These are phyloP conservation scores for Mastigias papua DNA, from an alignment of 30 jellyfish, hydroid and myxozoan species.

Conservation along the genomic window DNA sequence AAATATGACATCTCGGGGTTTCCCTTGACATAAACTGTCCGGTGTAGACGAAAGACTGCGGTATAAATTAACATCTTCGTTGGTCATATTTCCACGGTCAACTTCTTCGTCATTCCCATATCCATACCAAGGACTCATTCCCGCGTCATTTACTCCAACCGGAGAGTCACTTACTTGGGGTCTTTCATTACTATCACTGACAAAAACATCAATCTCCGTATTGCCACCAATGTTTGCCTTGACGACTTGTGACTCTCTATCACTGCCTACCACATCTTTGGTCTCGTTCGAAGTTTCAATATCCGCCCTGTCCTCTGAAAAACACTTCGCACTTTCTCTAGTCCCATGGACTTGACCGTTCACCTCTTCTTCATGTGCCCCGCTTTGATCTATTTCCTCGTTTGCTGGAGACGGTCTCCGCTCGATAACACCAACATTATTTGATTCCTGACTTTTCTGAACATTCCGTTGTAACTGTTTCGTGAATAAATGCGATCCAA, in stretches of 20 bases:
- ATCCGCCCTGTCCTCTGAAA: too few relatives aligned
- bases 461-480: background rate
- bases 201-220: too few relatives aligned
- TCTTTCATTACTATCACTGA: too few relatives aligned
- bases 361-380: too few relatives aligned
- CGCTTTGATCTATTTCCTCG: too few relatives aligned
- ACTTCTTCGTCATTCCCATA: background rate
- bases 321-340: too few relatives aligned
- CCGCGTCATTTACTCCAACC: background rate
- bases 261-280: background rate
- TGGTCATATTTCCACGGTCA: background rate
- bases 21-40: background rate
- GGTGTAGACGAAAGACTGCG: background rate
- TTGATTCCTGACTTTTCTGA: too few relatives aligned
- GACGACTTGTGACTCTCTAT: background rate
- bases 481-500: slow-evolving; percentile 14
- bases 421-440: too few relatives aligned
- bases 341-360: too few relatives aligned
- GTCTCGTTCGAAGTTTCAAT: too few relatives aligned
- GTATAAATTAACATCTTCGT: background rate
- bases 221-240: background rate
- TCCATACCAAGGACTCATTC: background rate
- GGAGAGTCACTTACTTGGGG: background rate
- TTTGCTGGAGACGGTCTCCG: too few relatives aligned
- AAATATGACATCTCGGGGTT: background rate